Base-by-base conservation (phyloP, 2,113 vertebrate species). In the Lophius piscatorius region DNA sequence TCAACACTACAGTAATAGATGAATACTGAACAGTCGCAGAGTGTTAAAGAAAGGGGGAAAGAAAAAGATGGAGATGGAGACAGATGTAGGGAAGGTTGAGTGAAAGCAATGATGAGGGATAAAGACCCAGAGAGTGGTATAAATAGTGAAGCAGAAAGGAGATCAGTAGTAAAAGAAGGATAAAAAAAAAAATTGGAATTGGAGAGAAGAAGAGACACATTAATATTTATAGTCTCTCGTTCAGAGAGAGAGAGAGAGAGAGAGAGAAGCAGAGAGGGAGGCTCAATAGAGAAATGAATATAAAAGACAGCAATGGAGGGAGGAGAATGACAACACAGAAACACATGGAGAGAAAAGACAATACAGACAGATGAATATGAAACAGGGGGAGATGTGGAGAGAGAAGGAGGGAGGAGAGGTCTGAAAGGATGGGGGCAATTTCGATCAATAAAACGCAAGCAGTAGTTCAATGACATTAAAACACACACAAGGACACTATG, bases 1-100 rank as follows among this genome's bases (percentile, higher is more conserved):
- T 87, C 90, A 90, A 86, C 86, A 89, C 83, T 88, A 87, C 84
- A 90, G 83, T 91, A 90, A 92, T 85, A 78, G 87, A 91, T 88
- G 87, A 90, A 89, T 82, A 81, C 86, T 83, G 86, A 91, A 85
- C 83, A 89, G 83, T 80, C 80, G 83, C 81, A 83, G 74, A 81
- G 80, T 66, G 72, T 23, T 18, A 13, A 61, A 41, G 61, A 46
- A 18, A 47, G 63, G 72, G 31, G 73, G 50, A 77, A 10, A 28
- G 54, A 22, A 2, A 16, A 76, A 66, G 70, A 60, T 41, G 4
- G 78, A 61, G 78, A 75, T 29, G 63, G 76, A 80, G 78, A 83
- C 65, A 73, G 73, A 86, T 78, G 75, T 70, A 74, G 57, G 52
- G 68, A 70, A 67, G 72, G 70, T 52, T 76, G 70, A 78, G 63